Evolutionary conservation across 1,140 invertebrate species (phyloP).

Genomic region (Lerema accius): DNA sequence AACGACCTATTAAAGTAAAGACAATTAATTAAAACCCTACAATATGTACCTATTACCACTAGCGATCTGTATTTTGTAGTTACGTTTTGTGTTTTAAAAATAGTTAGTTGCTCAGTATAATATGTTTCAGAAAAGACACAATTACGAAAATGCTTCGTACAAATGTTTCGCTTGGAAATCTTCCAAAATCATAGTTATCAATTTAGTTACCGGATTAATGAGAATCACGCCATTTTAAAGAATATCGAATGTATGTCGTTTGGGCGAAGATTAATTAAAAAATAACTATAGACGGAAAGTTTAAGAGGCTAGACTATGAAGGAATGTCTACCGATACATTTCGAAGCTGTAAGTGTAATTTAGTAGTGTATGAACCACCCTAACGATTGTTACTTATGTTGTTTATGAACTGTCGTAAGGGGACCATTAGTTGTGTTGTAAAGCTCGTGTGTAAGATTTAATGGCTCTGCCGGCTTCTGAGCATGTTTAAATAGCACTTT

Average conservation of each 20-base stretch:
- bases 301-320: neutral
- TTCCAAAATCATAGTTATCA: constrained; percentile 71
- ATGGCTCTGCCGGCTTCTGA: too few relatives aligned
- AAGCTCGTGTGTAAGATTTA: too few relatives aligned
- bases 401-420: neutral
- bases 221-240: constrained; percentile 49
- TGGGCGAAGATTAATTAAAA: constrained; percentile 14
- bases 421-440: neutral
- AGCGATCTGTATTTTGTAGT: constrained; percentile 4
- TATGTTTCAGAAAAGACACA: constrained; percentile 69
- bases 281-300: neutral
- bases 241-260: constrained; percentile 13
- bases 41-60: neutral
- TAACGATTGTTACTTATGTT: neutral
- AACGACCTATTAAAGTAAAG: neutral
- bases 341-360: too few relatives aligned
- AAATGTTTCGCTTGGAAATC: constrained; percentile 71
- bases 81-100: constrained; percentile 54
- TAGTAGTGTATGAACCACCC: neutral
- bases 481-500: too few relatives aligned
- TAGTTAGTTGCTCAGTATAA: constrained; percentile 59
- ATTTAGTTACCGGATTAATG: constrained; percentile 72
- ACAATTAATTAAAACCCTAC: neutral
- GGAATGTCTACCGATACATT: too few relatives aligned
- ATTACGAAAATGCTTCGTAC: constrained; percentile 68